Percentiles rank a stretch among this genome's conserved stretches.
Conservation (phyloP, 2,888 invertebrate genomes). For the Melanostoma scalare region DNA sequence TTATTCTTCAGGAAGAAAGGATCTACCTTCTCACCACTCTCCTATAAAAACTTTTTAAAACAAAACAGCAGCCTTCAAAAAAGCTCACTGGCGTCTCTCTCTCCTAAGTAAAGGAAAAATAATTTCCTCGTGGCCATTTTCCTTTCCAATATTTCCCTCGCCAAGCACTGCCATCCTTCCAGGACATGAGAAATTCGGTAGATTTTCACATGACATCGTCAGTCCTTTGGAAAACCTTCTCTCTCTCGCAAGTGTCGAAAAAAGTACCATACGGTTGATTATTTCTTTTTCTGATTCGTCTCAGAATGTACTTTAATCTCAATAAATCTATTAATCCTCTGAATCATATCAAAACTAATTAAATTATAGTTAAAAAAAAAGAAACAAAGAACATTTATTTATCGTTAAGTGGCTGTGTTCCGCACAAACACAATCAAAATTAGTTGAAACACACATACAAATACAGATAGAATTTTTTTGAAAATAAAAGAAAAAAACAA, state of each 20-base stretch:
- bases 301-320: slow-evolving; percentile 34
- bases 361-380: background rate
- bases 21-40: too few relatives aligned
- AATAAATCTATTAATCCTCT: background rate
- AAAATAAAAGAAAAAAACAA: slow-evolving; percentile 38
- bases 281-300: slow-evolving; percentile 22
- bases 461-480: slow-evolving; percentile 8
- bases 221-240: slow-evolving; percentile 72
- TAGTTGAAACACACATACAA: slow-evolving; percentile 1
- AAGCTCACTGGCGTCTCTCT: slow-evolving; percentile 36
- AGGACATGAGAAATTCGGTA: slow-evolving; percentile 44
- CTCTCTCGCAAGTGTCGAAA: slow-evolving; percentile 64
- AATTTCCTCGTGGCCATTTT: slow-evolving; percentile 61
- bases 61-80: background rate
- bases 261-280: slow-evolving; percentile 17
- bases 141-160: slow-evolving; percentile 50
- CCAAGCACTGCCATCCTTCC: slow-evolving; percentile 53
- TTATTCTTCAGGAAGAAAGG: too few relatives aligned
- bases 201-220: slow-evolving; percentile 47
- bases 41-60: background rate
- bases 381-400: background rate
- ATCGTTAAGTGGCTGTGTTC: background rate
- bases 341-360: background rate
- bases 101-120: background rate
- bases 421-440: slow-evolving; percentile 19